Evolutionary conservation across 2,113 vertebrate genomes (phyloP).

Genomic region (Ardeotis arabs): DNA sequence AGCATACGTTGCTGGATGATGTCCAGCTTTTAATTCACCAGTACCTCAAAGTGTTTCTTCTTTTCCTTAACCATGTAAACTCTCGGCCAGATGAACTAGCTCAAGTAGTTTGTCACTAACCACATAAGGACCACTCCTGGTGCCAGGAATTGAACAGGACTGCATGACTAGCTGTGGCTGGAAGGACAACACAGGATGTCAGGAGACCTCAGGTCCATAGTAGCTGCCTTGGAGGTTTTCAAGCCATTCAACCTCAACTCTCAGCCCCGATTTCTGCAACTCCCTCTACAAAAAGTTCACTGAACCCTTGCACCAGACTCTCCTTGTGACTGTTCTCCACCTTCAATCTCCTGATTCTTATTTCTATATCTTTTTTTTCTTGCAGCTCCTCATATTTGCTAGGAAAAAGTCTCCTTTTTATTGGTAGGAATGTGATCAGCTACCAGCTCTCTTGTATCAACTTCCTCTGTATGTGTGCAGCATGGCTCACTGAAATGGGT

Average conservation of each 20-base stretch:
- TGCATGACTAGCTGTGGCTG: neutral
- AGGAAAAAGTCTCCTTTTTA: neutral
- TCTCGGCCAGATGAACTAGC: neutral
- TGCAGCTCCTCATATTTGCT: neutral
- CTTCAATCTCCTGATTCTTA: neutral
- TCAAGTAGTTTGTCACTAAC: neutral
- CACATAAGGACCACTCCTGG: neutral
- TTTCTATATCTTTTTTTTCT: neutral
- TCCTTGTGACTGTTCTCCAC: neutral
- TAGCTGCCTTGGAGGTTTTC: neutral
- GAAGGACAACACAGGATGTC: neutral
- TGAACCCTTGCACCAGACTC: neutral
- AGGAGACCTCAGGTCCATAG: neutral
- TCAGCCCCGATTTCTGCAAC: neutral
- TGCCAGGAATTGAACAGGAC: neutral
- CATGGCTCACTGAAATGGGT: rapidly evolving
- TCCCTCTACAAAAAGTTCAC: neutral
- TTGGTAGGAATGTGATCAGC: neutral
- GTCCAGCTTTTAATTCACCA: too few species aligned
- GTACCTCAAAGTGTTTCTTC: too few species aligned
- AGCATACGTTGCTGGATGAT: too few species aligned
- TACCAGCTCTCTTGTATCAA: neutral
- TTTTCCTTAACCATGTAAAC: neutral
- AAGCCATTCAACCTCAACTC: neutral
- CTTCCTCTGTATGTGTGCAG: neutral